These are phyloP conservation scores for Ptilodon capucinus DNA, from an alignment of 2,888 invertebrate genomes.

Conservation along the genomic window DNA sequence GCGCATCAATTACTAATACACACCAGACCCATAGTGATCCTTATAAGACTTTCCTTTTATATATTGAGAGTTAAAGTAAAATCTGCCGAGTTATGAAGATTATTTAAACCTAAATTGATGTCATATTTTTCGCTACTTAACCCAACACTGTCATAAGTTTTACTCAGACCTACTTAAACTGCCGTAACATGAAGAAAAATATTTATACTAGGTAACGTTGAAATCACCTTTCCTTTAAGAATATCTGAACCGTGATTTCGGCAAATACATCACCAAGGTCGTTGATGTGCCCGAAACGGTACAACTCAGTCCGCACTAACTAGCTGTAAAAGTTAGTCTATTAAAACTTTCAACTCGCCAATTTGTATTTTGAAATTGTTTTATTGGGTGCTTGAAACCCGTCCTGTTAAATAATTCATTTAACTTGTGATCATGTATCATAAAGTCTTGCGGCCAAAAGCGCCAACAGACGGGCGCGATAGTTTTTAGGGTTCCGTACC, in stretches of 20 bases:
- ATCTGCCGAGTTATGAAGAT: not conserved
- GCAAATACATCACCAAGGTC: not conserved
- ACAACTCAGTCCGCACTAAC: not conserved
- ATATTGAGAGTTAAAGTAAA: no score
- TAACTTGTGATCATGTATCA: no score
- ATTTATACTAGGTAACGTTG: no score
- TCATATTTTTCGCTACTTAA: not conserved
- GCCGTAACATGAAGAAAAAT: no score
- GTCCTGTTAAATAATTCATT: not conserved
- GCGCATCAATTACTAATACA: not conserved
- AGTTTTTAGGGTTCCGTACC: no score
- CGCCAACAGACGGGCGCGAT: no score
- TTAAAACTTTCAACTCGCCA: not conserved
- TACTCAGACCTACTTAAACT: no score
- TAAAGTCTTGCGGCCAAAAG: no score
- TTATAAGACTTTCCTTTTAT: not conserved
- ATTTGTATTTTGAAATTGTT: slow-evolving; percentile 1
- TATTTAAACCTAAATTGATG: not conserved
- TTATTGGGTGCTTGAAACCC: not conserved
- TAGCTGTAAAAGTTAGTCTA: not conserved
- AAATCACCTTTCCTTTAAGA: no score
- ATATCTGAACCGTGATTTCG: not conserved
- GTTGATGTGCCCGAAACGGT: not conserved
- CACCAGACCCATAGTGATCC: not conserved
- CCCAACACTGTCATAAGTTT: no score